Conservation (phyloP, 2,888 invertebrate species). For the Caenorhabditis sp. region DNA sequence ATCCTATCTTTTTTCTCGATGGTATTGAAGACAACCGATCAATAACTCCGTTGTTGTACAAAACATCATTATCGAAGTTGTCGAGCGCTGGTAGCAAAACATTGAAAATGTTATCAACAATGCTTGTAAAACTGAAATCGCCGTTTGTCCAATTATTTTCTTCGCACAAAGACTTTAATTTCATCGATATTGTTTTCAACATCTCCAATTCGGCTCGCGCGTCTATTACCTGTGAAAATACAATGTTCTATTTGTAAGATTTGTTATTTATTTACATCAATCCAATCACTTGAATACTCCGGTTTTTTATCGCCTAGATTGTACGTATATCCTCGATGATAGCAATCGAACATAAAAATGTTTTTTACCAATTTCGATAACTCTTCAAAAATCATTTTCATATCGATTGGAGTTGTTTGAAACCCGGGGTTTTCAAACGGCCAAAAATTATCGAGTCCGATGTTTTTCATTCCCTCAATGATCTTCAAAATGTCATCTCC, state of each 20-base stretch:
- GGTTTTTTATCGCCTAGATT: not conserved
- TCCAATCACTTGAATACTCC: not conserved
- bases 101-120: not conserved
- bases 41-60: not conserved
- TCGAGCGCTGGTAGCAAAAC: not conserved
- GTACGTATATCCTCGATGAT: not conserved
- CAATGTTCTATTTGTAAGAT: too few species aligned
- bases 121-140: not conserved
- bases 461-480: not conserved
- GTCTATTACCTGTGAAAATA: not conserved
- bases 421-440: not conserved
- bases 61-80: not conserved
- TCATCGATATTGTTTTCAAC: not conserved
- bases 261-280: not conserved
- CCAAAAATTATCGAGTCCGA: not conserved
- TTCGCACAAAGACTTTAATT: not conserved
- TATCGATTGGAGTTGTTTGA: not conserved
- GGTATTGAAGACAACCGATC: not conserved
- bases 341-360: not conserved
- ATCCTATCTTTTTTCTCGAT: not conserved
- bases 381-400: not conserved
- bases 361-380: not conserved
- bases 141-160: not conserved
- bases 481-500: not conserved
- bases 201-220: not conserved